A percentile compares a stretch with the other conserved stretches of the same genome.
phyloP scores from a whole-genome alignment of 2,797 vertebrate species.

The Pipistrellus pipistrellus region DNA sequence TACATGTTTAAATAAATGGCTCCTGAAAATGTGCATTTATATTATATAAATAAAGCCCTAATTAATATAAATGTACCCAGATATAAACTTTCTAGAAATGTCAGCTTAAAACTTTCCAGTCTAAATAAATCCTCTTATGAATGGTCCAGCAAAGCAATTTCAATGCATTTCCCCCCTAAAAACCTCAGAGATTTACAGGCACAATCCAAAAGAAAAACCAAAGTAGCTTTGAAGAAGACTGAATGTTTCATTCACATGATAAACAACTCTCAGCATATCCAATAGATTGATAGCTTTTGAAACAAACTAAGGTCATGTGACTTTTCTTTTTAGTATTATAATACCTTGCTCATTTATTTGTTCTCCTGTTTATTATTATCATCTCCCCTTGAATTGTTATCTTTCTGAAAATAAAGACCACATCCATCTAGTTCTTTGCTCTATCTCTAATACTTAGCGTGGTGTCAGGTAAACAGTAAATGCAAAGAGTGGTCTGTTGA shows the following conservation, averaged over 20 bases:
- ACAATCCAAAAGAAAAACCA: constrained; percentile 70
- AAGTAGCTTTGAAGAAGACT: constrained; percentile 67
- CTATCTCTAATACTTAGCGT: neutral
- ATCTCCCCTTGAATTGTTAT: neutral
- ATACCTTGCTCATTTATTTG: neutral
- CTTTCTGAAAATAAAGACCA: constrained; percentile 21
- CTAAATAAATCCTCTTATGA: constrained; percentile 82
- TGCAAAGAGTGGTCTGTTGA: neutral
- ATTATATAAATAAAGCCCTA: constrained; percentile 80
- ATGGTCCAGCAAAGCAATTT: constrained; percentile 71
- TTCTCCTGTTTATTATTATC: constrained; percentile 28
- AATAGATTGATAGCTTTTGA: constrained; percentile 22
- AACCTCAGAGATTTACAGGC: constrained; percentile 73
- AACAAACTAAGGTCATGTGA: constrained; percentile 1
- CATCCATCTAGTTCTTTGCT: neutral
- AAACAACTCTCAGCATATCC: constrained; percentile 45
- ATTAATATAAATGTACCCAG: constrained; percentile 83
- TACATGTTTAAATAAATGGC: constrained; percentile 80
- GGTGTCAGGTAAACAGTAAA: neutral
- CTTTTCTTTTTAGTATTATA: constrained; percentile 52
- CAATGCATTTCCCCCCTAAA: constrained; percentile 49
- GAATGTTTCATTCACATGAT: constrained; percentile 54
- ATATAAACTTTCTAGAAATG: constrained; percentile 81
- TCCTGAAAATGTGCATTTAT: constrained; percentile 82
- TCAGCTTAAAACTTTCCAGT: constrained; percentile 79